Evolutionary conservation across 2,113 vertebrate species (phyloP), one percentile per base, ranked within the genome.

Genomic region (Lycaon pictus): DNA sequence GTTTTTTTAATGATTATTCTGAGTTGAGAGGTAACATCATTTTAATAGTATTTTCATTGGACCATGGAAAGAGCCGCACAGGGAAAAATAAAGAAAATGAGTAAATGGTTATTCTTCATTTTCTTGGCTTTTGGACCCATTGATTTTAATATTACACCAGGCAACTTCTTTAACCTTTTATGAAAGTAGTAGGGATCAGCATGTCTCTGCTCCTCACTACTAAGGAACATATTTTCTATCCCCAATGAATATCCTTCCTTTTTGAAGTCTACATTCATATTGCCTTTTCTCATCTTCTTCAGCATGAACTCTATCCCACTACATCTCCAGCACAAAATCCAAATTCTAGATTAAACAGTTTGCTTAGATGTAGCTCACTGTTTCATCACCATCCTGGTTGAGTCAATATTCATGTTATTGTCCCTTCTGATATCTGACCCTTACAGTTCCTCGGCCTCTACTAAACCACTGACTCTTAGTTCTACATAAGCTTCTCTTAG

Each of bases 1-100:
- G 11, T 51, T 77, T 48, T 88, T 71, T 67, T 23, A 48, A 86
- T 77, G 69, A 51, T 58, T 62, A 80, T 80, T 87, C 29, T 81
- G 51, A 60, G 3, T 88, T 65, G 48, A 87, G 16, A 81, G 51
- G 82, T 82, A 32, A 48, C 7, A 72, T 86, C 22, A 80, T 56
- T 90, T 91, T 90, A 82, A 91, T n/a, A 67, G 20, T 43, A 82
- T 20, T 79, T 96, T 79, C 53, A 48, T 89, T 86, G n/a, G 25
- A 32, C 20, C 27, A 48, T 62, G 15, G n/a, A 56, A 79, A 48
- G 55, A 95, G 43, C 53, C 87, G 23, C 12, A 55, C 55, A 55
- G 12, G 22, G 11, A 43, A 71, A 76, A 58, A 29, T 17, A 48
- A 85, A 60, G 19, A 88, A 84, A 93, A 55, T 80, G 17, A n/a